Percentiles rank a stretch among this genome's conserved stretches.
Evolutionary conservation across 2,797 vertebrate genomes (phyloP).

Genomic region (Hephaestus fuliginosus): DNA sequence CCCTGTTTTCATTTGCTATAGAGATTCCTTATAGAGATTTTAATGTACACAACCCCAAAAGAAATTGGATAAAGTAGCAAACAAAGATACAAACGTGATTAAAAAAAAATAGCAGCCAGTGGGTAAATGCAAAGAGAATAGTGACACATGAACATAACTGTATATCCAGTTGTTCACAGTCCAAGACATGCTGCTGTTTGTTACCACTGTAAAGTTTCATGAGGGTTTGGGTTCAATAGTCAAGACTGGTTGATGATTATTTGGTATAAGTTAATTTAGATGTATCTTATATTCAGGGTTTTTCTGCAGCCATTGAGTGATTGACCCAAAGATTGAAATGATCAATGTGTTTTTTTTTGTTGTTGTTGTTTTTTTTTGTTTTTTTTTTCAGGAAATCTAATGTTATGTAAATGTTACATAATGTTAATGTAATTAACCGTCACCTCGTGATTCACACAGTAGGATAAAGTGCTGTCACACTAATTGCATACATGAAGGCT

Average conservation of each 20-base stretch:
- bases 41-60: background rate
- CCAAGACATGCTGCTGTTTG: background rate
- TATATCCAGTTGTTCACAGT: background rate
- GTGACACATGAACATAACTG: background rate
- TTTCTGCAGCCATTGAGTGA: background rate
- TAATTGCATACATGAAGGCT: background rate
- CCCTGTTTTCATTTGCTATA: background rate
- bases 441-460: background rate
- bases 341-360: too few relatives aligned
- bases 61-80: background rate
- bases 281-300: background rate
- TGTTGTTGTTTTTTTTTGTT: too few relatives aligned
- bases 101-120: background rate
- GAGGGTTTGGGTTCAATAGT: background rate
- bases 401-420: conserved; percentile 17
- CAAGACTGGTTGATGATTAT: background rate
- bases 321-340: background rate
- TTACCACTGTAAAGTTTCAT: conserved; percentile 5
- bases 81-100: background rate
- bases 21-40: background rate
- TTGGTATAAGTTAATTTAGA: background rate
- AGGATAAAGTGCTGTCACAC: background rate
- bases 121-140: background rate
- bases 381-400: background rate
- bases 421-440: background rate